phyloP scores from a whole-genome alignment of 1,140 invertebrate species.

The Copidosoma floridanum region DNA sequence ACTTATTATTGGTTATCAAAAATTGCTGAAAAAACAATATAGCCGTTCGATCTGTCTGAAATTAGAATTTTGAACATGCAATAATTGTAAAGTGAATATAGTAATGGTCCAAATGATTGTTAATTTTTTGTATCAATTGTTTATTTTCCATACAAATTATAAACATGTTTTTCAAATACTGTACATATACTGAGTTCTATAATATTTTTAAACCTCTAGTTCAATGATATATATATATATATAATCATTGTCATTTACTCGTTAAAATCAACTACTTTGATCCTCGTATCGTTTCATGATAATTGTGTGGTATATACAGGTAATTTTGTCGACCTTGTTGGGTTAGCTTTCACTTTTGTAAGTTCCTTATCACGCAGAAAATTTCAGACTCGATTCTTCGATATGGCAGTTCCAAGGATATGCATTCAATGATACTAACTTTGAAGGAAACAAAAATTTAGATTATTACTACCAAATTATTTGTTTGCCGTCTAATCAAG shows the following conservation, averaged over 20 bases:
- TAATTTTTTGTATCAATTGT: slow-evolving; percentile 59
- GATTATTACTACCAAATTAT: slow-evolving; percentile 34
- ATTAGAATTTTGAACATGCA: too few relatives aligned
- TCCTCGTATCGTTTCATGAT: slow-evolving; percentile 55
- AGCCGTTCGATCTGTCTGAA: too few relatives aligned
- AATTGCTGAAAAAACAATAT: too few relatives aligned
- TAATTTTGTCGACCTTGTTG: slow-evolving; percentile 43
- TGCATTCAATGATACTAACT: slow-evolving; percentile 44
- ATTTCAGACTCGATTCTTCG: slow-evolving; percentile 53
- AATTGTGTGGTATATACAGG: slow-evolving; percentile 54
- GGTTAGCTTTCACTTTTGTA: slow-evolving; percentile 31
- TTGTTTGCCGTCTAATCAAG: slow-evolving; percentile 18
- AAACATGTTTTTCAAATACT: slow-evolving; percentile 69
- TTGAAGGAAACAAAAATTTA: slow-evolving; percentile 31
- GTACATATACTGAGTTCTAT: slow-evolving; percentile 66
- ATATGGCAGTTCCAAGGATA: slow-evolving; percentile 67
- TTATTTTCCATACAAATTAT: slow-evolving; percentile 68
- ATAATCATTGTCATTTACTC: slow-evolving; percentile 55
- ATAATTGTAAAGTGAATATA: too few relatives aligned
- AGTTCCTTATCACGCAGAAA: slow-evolving; percentile 40
- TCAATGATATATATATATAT: slow-evolving; percentile 59
- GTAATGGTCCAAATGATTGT: too few relatives aligned
- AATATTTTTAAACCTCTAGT: slow-evolving; percentile 60
- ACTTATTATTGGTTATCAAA: too few relatives aligned
- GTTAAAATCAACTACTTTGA: slow-evolving; percentile 54